Evolutionary conservation across 2,113 vertebrate species (phyloP), one percentile per base, ranked within the genome.

Genomic region (Paradoxurus hermaphroditus): DNA sequence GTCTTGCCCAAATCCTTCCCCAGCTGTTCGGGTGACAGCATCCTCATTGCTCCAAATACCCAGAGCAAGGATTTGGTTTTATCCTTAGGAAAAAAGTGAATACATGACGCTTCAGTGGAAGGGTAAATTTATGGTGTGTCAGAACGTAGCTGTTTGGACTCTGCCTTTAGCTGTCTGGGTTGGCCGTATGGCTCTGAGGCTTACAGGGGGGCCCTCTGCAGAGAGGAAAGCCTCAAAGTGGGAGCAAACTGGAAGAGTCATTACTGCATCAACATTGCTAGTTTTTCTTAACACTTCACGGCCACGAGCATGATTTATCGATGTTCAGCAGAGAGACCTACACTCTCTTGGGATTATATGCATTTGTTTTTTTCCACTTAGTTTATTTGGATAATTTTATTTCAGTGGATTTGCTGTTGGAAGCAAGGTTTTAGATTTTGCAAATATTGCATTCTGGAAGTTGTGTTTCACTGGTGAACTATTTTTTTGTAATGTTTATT

Each of bases 381-480:
- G 68, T 18, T 86, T 34, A 82, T 79, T 9, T 21, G 39, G 36
- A 53, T 27, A n/a, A 46, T 36, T 93, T 89, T 90, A 59, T 90
- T 88, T 95, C 25, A 73, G 81, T 79, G 82, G 46, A 68, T 79
- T 73, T 97, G 14, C 53, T 79, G 39, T 88, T 93, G 89, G 87
- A 97, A 88, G 13, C 9, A 41, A 31, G 49, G 31, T 78, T 93
- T 73, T 62, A 31, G 53, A 72, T 51, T 97, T 87, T 93, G 79
- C 27, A 12, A 36, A 51, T 90, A 25, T 13, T 77, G 4, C 86
- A 3, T 41, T 75, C 49, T 90, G 25, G 27, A 63, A n/a, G 56
- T 56, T 97, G 21, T 68, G 16, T 78, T 83, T 36, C 79, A 14
- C 34, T 39, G 67, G 62, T 8, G 56, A 59, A 59, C 56, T 25